Base-by-base conservation (phyloP, 1,140 invertebrate species). In the Zaprionus lachaisei region DNA sequence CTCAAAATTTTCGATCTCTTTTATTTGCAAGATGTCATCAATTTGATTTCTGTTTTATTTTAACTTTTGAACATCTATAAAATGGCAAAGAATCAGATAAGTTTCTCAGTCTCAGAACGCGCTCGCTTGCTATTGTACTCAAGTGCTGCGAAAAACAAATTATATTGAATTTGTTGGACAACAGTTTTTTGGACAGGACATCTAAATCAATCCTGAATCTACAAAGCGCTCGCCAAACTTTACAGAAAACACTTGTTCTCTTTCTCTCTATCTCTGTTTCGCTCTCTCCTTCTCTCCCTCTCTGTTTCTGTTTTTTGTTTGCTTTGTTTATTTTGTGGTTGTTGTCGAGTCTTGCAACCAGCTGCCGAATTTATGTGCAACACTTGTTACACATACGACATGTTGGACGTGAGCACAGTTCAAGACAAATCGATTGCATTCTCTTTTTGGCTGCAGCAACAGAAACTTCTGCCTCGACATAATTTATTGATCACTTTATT, bases 331-430 rank as follows among this genome's bases (percentile, higher is more conserved):
- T 68, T 58, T 56, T 73, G 71, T 24, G 71, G 71, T 73, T 69
- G 62, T 14, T 51, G 41, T 22, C 38, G 24, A 57, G 49, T 57
- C 24, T 17, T 54, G 38, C 68, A 63, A 38, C 54, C 51, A 44
- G 26, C 31, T 69, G 26, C 31, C 28, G 49, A 72, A 86, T 86
- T 87, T 86, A 87, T 86, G 83, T 80, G 83, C 80, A 60, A 71
- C 83, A 80, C 80, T 86, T 83, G 83, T 83, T 87, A 83, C 83
- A 83, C 80, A 87, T 80, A 87, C 83, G 80, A 87, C 83, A 85
- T 73, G 80, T 57, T 67, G 83, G 72, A 83, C 77, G 80, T 70
- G 72, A 58, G 79, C 67, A 75, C 49, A 66, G 67, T 64, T 71
- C 22, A 87, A 87, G 80, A 83, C 83, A 86, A 87, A 86, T 86